Conservation (phyloP, 2,113 vertebrate genomes). For the Aramus guarauna region DNA sequence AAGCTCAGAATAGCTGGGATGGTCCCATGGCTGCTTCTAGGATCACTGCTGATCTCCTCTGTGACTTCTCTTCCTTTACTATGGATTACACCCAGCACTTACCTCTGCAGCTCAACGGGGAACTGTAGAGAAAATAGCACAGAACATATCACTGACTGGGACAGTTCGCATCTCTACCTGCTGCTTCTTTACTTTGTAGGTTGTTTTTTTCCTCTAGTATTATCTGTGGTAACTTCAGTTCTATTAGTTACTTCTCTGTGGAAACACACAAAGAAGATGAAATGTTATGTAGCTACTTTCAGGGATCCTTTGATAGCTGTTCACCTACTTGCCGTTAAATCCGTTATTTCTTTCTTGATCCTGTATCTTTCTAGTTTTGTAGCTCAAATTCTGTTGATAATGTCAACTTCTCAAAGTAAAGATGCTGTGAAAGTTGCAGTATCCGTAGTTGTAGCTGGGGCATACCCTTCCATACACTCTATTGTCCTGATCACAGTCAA, state of each 20-base stretch:
- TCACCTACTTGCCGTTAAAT: constrained; percentile 47
- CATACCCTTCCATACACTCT: constrained; percentile 47
- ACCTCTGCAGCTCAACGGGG: neutral
- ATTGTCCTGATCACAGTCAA: constrained; percentile 23
- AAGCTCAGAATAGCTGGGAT: constrained; percentile 18
- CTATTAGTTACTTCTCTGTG: constrained; percentile 42
- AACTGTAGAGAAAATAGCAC: neutral
- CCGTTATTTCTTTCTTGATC: constrained; percentile 41
- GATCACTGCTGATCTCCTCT: neutral
- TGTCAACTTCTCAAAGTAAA: neutral
- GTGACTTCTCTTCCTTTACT: neutral
- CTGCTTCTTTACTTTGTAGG: neutral
- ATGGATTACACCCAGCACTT: neutral
- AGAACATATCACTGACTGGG: neutral
- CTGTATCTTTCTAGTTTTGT: neutral
- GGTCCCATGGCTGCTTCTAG: constrained; percentile 38
- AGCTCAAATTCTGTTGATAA: constrained; percentile 15
- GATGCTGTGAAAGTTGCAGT: neutral
- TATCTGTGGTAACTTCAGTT: constrained; percentile 21
- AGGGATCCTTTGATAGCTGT: neutral
- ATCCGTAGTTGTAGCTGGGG: constrained; percentile 1
- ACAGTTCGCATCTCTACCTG: neutral
- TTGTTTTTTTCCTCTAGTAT: neutral
- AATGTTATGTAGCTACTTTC: neutral
- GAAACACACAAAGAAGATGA: constrained; percentile 42